phyloP scores from a whole-genome alignment of 2,888 invertebrate species.

The Aleiodes alternator region DNA sequence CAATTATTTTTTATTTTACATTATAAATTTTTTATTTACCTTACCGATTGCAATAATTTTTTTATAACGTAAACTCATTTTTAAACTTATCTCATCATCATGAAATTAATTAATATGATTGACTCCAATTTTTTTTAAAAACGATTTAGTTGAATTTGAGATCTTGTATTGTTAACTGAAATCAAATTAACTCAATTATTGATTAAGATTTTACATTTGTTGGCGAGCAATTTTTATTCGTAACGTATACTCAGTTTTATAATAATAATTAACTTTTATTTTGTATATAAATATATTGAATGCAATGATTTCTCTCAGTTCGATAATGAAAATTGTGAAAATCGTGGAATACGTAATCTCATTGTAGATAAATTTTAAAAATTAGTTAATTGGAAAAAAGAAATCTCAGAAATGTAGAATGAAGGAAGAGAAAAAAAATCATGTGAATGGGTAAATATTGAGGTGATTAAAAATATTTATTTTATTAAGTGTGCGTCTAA shows the following conservation, averaged over 20 bases:
- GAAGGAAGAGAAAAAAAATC: background rate
- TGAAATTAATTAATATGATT: background rate
- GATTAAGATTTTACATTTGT: constrained; percentile 2
- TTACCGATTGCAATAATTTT: constrained; percentile 16
- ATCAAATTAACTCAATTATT: constrained; percentile 10
- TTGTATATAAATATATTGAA: constrained; percentile 24
- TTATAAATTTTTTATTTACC: constrained; percentile 34
- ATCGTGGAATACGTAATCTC: constrained; percentile 17
- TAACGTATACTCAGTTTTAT: constrained; percentile 22
- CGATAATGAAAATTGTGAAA: constrained; percentile 3
- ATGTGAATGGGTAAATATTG: constrained; percentile 6
- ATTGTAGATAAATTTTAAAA: constrained; percentile 1
- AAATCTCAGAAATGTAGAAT: constrained; percentile 13
- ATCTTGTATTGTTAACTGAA: background rate
- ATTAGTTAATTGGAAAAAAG: constrained; percentile 7
- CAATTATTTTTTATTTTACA: constrained; percentile 52
- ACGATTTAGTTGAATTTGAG: constrained; percentile 7
- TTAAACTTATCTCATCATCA: background rate
- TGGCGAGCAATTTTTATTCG: background rate
- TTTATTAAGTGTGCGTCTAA: background rate
- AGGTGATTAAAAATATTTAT: constrained; percentile 27
- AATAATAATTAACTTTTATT: background rate
- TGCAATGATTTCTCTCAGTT: constrained; percentile 14
- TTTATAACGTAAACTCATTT: background rate
- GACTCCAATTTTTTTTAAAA: background rate